These are phyloP conservation scores for Achatina immaculata DNA, from an alignment of 1,140 invertebrate genomes.

Conservation along the genomic window DNA sequence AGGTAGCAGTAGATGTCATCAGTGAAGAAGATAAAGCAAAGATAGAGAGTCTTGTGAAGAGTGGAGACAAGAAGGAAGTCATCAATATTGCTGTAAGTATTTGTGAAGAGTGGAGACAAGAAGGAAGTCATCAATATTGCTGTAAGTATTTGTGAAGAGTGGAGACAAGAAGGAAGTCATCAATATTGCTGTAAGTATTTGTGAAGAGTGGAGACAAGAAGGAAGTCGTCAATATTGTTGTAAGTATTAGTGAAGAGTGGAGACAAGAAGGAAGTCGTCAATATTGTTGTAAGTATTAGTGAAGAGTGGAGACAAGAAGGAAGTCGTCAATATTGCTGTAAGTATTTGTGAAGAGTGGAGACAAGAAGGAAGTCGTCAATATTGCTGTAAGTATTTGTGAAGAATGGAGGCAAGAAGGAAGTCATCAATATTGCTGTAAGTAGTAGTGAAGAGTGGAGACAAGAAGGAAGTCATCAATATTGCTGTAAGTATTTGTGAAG, in stretches of 20 bases:
- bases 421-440: too few relatives aligned
- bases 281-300: too few relatives aligned
- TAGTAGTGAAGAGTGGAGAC: too few relatives aligned
- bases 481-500: too few relatives aligned
- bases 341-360: too few relatives aligned
- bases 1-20: slow-evolving; percentile 30
- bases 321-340: too few relatives aligned
- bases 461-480: too few relatives aligned
- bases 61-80: slow-evolving; percentile 42
- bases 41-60: slow-evolving; percentile 41
- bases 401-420: too few relatives aligned
- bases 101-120: slow-evolving; percentile 39
- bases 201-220: slow-evolving; percentile 41
- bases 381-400: too few relatives aligned
- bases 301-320: too few relatives aligned
- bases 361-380: too few relatives aligned
- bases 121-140: slow-evolving; percentile 31
- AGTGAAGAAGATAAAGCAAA: slow-evolving; percentile 43
- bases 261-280: too few relatives aligned
- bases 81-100: slow-evolving; percentile 31
- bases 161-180: slow-evolving; percentile 43
- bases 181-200: slow-evolving; percentile 21
- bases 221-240: slow-evolving; percentile 33
- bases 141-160: slow-evolving; percentile 29
- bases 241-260: not conserved